Percentiles rank a stretch among this genome's conserved stretches.
These are phyloP conservation scores for Microplitis demolitor DNA, from an alignment of 1,140 invertebrate genomes.

Conservation along the genomic window DNA sequence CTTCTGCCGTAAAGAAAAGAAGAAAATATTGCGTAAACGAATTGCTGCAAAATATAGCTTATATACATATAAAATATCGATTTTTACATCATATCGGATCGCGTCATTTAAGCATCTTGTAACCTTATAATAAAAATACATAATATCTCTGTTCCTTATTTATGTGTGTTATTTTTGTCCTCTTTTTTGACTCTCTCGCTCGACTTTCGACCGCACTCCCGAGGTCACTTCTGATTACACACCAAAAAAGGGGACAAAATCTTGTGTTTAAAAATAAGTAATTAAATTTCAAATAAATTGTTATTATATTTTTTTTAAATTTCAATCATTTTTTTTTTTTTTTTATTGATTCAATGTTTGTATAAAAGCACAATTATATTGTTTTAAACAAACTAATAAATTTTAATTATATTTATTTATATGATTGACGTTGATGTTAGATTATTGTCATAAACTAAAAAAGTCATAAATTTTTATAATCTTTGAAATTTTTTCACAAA, in stretches of 20 bases:
- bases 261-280: background rate
- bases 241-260: background rate
- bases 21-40: slow-evolving; percentile 2
- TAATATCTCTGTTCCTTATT: background rate
- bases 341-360: too few relatives aligned
- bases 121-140: slow-evolving; percentile 2
- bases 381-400: too few relatives aligned
- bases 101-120: background rate
- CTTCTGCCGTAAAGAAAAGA: background rate
- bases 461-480: too few relatives aligned
- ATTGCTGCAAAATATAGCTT: background rate
- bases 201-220: background rate
- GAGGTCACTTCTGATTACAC: background rate
- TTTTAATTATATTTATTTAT: too few relatives aligned
- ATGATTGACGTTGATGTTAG: too few relatives aligned
- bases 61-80: background rate
- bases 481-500: slow-evolving; percentile 1
- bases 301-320: too few relatives aligned
- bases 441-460: too few relatives aligned
- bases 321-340: too few relatives aligned
- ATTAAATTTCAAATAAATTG: too few relatives aligned
- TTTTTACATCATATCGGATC: background rate
- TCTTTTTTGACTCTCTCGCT: background rate
- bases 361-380: too few relatives aligned
- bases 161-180: background rate